phyloP scores from a whole-genome alignment of 1,140 invertebrate genomes.

The Reticulitermes speratus region DNA sequence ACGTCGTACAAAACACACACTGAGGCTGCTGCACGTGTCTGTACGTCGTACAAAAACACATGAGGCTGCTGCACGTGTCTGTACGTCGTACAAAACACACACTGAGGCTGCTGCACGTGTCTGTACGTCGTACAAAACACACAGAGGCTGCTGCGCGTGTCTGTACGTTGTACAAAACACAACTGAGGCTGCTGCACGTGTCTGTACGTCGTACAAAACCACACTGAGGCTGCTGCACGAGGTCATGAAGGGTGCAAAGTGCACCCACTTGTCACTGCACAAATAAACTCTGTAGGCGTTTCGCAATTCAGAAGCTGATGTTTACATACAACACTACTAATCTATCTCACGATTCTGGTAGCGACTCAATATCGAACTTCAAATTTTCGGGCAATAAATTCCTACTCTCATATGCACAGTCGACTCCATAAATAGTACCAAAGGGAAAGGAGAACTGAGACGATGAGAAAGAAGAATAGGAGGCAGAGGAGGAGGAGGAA shows the following conservation, averaged over 20 bases:
- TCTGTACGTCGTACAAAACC: too few species aligned
- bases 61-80: neutral
- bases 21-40: neutral
- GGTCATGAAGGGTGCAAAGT: neutral
- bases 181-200: too few species aligned
- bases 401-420: neutral
- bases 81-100: too few species aligned
- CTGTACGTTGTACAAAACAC: too few species aligned
- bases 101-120: neutral
- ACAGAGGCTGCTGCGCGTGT: neutral
- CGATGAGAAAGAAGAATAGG: neutral
- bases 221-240: neutral
- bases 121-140: too few species aligned
- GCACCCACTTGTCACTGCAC: neutral
- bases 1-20: too few species aligned
- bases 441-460: neutral
- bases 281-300: neutral
- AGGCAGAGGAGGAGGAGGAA: neutral
- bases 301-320: neutral
- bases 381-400: neutral
- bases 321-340: neutral
- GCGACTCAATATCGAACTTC: neutral
- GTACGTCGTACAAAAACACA: too few species aligned
- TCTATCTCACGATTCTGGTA: neutral
- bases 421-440: neutral